phyloP scores from a whole-genome alignment of 1,140 invertebrate species.

The Drosophila albomicans region DNA sequence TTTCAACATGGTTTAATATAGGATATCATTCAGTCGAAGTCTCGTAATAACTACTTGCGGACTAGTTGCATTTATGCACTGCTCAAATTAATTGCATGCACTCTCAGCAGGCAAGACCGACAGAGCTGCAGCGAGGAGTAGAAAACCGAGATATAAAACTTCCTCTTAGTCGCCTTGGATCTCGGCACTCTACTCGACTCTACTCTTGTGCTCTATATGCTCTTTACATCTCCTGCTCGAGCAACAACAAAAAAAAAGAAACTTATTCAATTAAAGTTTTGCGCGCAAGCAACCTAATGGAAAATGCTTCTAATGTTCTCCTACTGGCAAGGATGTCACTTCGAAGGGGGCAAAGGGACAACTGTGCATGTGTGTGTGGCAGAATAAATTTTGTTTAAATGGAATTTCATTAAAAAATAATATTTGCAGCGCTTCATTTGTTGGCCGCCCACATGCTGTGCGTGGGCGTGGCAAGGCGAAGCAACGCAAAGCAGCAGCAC shows the following conservation, averaged over 20 bases:
- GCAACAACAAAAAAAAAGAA: conserved; percentile 41
- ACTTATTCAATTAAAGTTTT: conserved; percentile 82
- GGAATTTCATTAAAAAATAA: conserved; percentile 74
- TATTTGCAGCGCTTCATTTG: conserved; percentile 74
- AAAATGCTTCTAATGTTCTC: conserved; percentile 58
- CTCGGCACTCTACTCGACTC: not conserved
- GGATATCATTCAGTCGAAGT: not conserved
- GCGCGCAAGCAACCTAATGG: conserved; percentile 54
- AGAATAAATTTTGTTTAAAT: conserved; percentile 73
- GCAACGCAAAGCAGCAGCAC: conserved; percentile 36
- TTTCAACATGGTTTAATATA: not conserved
- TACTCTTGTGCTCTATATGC: not conserved
- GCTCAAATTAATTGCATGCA: conserved; percentile 71
- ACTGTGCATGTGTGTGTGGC: conserved; percentile 36
- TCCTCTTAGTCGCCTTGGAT: not conserved
- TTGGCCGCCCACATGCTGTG: conserved; percentile 40
- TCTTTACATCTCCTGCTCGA: conserved; percentile 13
- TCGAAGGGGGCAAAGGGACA: conserved; percentile 9
- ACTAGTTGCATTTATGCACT: conserved; percentile 60
- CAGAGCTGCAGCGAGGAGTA: not conserved
- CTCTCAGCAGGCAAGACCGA: not conserved
- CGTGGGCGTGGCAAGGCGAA: conserved; percentile 8
- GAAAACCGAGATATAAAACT: conserved; percentile 41
- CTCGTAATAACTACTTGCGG: not conserved
- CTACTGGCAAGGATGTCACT: not conserved